Base-by-base conservation (phyloP, 2,797 vertebrate genomes). In the Labroides dimidiatus region DNA sequence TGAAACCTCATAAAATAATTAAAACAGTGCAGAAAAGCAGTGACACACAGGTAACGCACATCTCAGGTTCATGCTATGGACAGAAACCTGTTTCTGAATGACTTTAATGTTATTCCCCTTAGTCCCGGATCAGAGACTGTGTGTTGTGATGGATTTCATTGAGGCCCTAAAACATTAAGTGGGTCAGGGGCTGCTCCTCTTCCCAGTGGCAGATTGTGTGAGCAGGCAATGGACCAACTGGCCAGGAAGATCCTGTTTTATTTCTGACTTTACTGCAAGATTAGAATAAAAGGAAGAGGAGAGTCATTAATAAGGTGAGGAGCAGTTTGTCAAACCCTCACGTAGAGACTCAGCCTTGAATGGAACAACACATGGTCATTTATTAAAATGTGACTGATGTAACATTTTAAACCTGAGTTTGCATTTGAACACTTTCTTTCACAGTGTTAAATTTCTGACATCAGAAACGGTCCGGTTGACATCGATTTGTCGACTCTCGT, bases 251-350 rank as follows among this genome's bases (percentile, higher is more conserved):
- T 69, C 45, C 82, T 75, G 43, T 81, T 89, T n/a, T 70, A 84
- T 89, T 76, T 88, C 89, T 86, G 65, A 90, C 75, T 44, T 69
- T 77, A 75, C 66, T 75, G 72, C 77, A 10, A 12, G 59, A 80
- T 87, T 88, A 78, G 90, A 91, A 91, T 86, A 88, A 82, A 89
- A 75, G 82, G 82, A 79, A 88, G 78, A 64, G n/a, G n/a, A n/a
- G n/a, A n/a, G n/a, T n/a, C n/a, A n/a, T n/a, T n/a, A n/a, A n/a
- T n/a, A n/a, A n/a, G n/a, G n/a, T n/a, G n/a, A n/a, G n/a, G n/a
- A n/a, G n/a, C n/a, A n/a, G n/a, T n/a, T n/a, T n/a, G n/a, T 48
- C 51, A 55, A 43, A 53, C 43, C 33, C 37, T 12, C 36, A 47
- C 27, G 62, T 43, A 57, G 45, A 60, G 42, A 23, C 43, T 23